Conservation (phyloP, 2,797 vertebrate species). For the Cossypha polioptera region DNA sequence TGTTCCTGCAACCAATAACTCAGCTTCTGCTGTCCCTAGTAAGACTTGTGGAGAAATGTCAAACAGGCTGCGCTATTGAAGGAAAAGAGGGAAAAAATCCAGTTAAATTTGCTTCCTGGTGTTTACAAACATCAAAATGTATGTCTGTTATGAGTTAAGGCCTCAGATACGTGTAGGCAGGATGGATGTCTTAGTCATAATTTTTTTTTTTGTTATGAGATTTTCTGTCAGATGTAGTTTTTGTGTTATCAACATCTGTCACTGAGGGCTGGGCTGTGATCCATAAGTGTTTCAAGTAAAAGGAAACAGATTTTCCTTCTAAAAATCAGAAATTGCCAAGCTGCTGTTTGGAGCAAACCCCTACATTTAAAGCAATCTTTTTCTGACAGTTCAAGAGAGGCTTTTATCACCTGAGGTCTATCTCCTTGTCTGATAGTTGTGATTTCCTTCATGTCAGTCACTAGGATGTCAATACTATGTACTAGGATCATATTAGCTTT, state of each 20-base stretch:
- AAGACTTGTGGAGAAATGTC: background rate
- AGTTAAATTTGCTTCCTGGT: background rate
- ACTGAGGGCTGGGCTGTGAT: background rate
- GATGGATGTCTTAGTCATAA: background rate
- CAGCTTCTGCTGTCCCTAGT: background rate
- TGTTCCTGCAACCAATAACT: background rate
- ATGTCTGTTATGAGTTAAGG: background rate
- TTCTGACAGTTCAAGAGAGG: background rate
- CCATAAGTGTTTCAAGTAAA: background rate
- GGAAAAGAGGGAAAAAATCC: background rate
- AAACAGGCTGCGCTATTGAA: background rate
- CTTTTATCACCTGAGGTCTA: background rate
- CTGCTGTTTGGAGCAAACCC: background rate
- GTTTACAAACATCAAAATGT: background rate
- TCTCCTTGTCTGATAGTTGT: background rate
- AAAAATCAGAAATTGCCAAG: slow-evolving; percentile 15
- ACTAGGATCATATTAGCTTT: background rate
- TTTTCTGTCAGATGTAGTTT: slow-evolving; percentile 4
- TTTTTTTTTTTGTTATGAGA: background rate
- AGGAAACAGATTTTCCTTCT: slow-evolving; percentile 2
- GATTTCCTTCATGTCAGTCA: background rate
- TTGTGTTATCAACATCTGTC: slow-evolving; percentile 10
- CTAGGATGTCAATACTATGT: background rate
- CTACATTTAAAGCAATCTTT: background rate
- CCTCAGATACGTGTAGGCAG: background rate